Percentiles rank a stretch among this genome's conserved stretches.
Conservation (phyloP, 2,797 vertebrate species). For the Meriones psammophilus region DNA sequence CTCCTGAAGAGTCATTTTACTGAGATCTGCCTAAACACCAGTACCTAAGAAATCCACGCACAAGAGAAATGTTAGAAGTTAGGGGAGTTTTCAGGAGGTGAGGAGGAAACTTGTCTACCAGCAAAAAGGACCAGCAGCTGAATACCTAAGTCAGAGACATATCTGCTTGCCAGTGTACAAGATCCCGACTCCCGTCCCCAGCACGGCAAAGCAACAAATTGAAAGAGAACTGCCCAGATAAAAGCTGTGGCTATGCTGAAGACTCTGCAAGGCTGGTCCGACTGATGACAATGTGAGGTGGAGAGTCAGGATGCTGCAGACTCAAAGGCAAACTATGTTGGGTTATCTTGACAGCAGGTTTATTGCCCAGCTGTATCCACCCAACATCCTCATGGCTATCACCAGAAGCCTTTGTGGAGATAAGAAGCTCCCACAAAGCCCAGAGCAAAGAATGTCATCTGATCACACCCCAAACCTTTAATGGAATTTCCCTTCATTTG, state of each 20-base stretch:
- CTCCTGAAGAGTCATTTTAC: constrained; percentile 89
- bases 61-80: constrained; percentile 4
- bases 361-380: background rate
- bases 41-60: constrained; percentile 50
- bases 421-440: background rate
- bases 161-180: background rate
- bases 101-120: background rate
- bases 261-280: background rate
- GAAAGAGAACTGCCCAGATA: background rate
- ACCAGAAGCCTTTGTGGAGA: background rate
- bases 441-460: background rate
- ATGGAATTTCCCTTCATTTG: background rate
- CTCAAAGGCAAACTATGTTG: background rate
- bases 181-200: too few species aligned
- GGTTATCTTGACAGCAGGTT: background rate
- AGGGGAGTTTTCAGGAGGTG: background rate
- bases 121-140: constrained; percentile 9
- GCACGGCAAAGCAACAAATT: background rate
- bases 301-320: background rate
- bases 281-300: background rate
- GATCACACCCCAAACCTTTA: too few species aligned
- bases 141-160: background rate
- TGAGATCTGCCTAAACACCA: background rate
- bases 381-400: background rate
- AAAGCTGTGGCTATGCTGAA: background rate